Conservation (phyloP, 2,113 vertebrate genomes). For the Ameiurus melas region DNA sequence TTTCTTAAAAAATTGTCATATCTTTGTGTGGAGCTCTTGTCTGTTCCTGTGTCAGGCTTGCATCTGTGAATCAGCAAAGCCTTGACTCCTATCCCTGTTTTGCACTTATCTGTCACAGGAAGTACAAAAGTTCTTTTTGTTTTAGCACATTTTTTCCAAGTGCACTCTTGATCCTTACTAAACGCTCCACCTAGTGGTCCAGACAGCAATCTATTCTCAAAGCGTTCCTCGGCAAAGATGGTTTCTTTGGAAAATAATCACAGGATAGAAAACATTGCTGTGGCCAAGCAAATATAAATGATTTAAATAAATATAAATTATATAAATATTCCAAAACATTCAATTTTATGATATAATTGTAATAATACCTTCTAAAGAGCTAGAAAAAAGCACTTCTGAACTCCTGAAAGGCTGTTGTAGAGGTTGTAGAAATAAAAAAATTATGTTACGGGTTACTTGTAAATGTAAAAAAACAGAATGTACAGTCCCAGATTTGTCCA, state of each 20-base stretch:
- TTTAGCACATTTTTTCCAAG: constrained; percentile 43
- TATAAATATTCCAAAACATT: neutral
- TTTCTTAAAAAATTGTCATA: constrained; percentile 36
- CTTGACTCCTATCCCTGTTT: constrained; percentile 64
- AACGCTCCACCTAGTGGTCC: constrained; percentile 68
- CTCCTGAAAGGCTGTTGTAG: neutral
- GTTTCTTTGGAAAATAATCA: neutral
- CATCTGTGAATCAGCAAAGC: constrained; percentile 58
- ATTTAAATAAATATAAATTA: neutral
- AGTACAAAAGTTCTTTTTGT: constrained; percentile 64
- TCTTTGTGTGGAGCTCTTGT: constrained; percentile 44
- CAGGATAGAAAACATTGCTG: neutral
- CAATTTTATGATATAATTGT: neutral
- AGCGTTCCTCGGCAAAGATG: neutral
- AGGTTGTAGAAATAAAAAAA: neutral
- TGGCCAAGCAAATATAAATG: neutral
- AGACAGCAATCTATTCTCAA: neutral
- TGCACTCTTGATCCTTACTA: constrained; percentile 36
- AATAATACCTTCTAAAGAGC: neutral
- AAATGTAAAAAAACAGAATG: neutral
- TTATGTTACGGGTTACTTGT: neutral
- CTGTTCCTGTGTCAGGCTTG: constrained; percentile 47
- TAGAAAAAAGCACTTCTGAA: neutral
- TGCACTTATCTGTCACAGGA: constrained; percentile 70
- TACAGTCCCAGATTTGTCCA: neutral